phyloP scores from a whole-genome alignment of 2,888 invertebrate genomes.

The Hydraecia micacea region DNA sequence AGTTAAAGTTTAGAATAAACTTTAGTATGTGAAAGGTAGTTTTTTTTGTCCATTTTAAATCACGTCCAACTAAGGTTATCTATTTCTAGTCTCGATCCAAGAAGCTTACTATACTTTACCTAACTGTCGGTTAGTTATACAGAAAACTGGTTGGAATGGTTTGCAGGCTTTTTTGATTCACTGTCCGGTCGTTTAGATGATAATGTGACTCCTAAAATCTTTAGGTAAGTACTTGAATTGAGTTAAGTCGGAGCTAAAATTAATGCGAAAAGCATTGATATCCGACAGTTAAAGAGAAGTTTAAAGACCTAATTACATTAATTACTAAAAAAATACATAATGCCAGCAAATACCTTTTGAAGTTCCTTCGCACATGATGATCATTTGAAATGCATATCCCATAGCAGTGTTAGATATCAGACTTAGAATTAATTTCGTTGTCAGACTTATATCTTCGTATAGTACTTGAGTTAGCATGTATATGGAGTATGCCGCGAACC shows the following conservation, averaged over 20 bases:
- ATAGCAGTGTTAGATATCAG: conserved; percentile 95
- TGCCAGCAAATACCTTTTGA: conserved; percentile 89
- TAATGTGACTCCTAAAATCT: neutral
- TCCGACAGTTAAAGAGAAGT: neutral
- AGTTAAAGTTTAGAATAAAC: neutral
- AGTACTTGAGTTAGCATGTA: conserved; percentile 93
- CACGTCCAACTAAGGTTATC: no score
- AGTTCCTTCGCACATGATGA: conserved; percentile 94
- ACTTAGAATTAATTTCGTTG: conserved; percentile 91
- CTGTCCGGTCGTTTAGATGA: neutral
- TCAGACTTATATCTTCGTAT: conserved; percentile 91
- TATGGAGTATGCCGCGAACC: conserved; percentile 94
- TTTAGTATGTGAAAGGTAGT: neutral
- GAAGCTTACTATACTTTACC: neutral
- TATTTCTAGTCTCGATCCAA: neutral
- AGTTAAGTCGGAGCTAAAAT: neutral
- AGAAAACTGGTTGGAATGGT: conserved; percentile 7
- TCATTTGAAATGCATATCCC: conserved; percentile 94
- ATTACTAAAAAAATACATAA: neutral
- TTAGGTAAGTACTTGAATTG: neutral
- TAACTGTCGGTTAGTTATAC: neutral
- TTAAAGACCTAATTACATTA: neutral
- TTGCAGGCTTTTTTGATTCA: neutral
- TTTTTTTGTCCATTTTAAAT: neutral
- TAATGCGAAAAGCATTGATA: neutral